Evolutionary conservation across 2,797 vertebrate genomes (phyloP), one percentile per base, ranked within the genome.

Genomic region (Epinephelus coioides): DNA sequence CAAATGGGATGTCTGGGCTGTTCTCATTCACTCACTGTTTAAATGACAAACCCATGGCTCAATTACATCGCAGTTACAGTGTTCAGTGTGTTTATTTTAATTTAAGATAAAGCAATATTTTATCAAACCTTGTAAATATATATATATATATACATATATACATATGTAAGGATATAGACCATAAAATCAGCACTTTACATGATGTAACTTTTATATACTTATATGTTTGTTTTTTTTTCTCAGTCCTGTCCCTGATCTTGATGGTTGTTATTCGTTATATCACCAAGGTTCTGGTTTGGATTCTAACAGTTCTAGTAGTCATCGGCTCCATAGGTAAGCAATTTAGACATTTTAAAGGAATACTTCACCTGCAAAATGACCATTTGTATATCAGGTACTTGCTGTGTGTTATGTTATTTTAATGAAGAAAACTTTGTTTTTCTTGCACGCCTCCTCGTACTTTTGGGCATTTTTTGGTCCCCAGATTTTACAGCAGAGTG

Each of bases 241-340:
- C 95, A 99, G 98, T 97, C 93, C 93, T 99, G 46, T 99, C 98
- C 85, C 93, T 98, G 94, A 96, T 98, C 89, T 94, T 99, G 95
- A 99, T 99, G 98, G 95, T 97, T 63, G 94, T 98, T 91, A 99
- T 99, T 87, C 97, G 98, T 79, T 99, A 97, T 94, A 99, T 99
- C 93, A 97, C 98, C 72, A 96, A 93, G 90, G 86, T 99, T 14
- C 94, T 99, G 90, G 97, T 99, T 67, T 98, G 97, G 97, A 97
- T 99, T 88, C 83, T 99, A 81, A 98, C 98, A 1, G 86, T 96
- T 81, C 91, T 99, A 78, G 97, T 98, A 14, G 91, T 98, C 82
- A 79, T 99, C 63, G 97, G 98, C 69, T 98, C 98, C 10, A 84
- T 98, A 47, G 98, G 98, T 99, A 95, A 96, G 76, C 9, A 43